Evolutionary conservation across 2,797 vertebrate species (phyloP), one percentile per base, ranked within the genome.

Genomic region (Semotilus atromaculatus): DNA sequence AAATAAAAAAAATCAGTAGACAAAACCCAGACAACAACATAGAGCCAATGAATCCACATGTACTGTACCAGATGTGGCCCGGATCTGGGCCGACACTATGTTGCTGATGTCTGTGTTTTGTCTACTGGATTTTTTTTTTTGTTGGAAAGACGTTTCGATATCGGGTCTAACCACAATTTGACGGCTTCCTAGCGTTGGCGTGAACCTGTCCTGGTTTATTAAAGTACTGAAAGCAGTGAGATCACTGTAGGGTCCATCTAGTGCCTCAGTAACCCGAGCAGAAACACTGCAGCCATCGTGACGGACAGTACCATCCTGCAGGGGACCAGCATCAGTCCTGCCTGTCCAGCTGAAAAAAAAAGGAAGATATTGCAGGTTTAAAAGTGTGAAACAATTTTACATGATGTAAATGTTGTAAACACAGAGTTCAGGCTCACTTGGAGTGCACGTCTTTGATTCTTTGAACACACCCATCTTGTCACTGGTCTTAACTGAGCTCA

Each of bases 381-480:
- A 2, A 40, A 45, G 19, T 16, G 31, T 60, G n/a, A 84, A 70
- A 26, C 31, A 19, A 7, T 5, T n/a, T 18, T 2, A 8, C 26
- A 76, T 51, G 7, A 11, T 71, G 11, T 31, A 34, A 78, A 29
- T 71, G 26, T 19, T 58, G 43, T 53, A 6, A 78, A 45, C 51
- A 75, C 23, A 38, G 74, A 60, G 36, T 4, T 13, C n/a, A 48
- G n/a, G 36, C 94, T 94, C 90, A 96, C 94, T 84, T 83, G 66
- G 68, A 4, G 18, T 70, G 60, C 95, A 95, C 1, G 0, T 7
- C 1, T 75, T 4, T 0, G 91, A 87, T 87, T 95, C 92, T 82
- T 1, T 91, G 88, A 90, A 96, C 2, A 1, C 0, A 23, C 95
- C 95, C 95, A 96, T 95, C 82, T 43, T 58, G 9, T 76, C 43